Percentiles rank a stretch among this genome's conserved stretches.
Evolutionary conservation across 2,797 vertebrate species (phyloP).

Genomic region (Peromyscus eremicus): DNA sequence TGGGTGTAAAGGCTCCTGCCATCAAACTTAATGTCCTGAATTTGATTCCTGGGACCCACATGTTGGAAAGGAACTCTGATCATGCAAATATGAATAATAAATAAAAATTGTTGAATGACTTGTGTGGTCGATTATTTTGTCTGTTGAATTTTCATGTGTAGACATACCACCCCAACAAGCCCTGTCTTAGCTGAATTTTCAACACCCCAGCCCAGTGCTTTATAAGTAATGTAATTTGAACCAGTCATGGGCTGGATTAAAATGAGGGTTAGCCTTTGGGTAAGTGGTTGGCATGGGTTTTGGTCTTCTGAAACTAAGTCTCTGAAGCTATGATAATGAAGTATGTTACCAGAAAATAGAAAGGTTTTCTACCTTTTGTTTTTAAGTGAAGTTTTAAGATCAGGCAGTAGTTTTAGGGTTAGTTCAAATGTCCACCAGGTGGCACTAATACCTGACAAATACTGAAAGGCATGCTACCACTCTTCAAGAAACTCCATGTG

Average conservation of each 20-base stretch:
- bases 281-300: neutral
- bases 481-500: neutral
- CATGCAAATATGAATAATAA: neutral
- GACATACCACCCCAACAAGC: neutral
- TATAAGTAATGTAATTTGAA: constrained; percentile 1
- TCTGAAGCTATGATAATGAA: constrained; percentile 37
- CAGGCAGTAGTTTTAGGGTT: constrained; percentile 25
- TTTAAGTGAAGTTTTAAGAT: neutral
- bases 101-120: neutral
- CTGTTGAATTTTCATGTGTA: neutral
- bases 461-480: neutral
- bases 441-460: constrained; percentile 59
- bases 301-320: neutral
- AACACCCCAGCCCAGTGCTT: neutral
- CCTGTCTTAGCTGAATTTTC: neutral
- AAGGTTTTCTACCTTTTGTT: neutral
- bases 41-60: neutral
- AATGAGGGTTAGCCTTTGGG: neutral
- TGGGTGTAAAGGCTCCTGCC: neutral
- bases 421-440: constrained; percentile 73
- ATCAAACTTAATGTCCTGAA: neutral
- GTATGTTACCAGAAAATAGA: constrained; percentile 19
- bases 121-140: neutral
- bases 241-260: neutral
- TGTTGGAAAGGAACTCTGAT: neutral